phyloP scores from a whole-genome alignment of 2,113 vertebrate genomes.

The Tupaia chinensis region DNA sequence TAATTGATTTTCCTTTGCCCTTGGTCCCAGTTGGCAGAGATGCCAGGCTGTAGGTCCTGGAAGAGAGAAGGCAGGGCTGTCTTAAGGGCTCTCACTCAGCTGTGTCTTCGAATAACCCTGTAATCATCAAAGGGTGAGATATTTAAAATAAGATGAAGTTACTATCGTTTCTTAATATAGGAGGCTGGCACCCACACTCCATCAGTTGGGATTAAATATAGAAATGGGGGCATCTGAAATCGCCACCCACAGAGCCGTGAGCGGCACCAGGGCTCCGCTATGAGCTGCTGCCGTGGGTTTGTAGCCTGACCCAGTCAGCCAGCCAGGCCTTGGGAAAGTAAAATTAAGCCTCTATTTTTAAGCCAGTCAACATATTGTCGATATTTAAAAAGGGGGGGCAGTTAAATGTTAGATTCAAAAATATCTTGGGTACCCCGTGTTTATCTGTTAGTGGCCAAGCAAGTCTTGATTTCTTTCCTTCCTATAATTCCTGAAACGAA shows the following conservation, averaged over 20 bases:
- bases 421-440: slow-evolving; percentile 20
- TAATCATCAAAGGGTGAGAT: background rate
- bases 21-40: background rate
- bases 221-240: slow-evolving; percentile 65
- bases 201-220: slow-evolving; percentile 72
- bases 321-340: background rate
- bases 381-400: slow-evolving; percentile 31
- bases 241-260: background rate
- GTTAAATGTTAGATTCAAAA: slow-evolving; percentile 66
- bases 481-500: background rate
- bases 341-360: slow-evolving; percentile 70
- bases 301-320: background rate
- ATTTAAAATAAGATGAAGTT: slow-evolving; percentile 53
- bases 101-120: slow-evolving; percentile 13
- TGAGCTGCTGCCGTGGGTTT: background rate
- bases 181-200: slow-evolving; percentile 57
- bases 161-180: slow-evolving; percentile 71
- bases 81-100: background rate
- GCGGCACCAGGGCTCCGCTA: background rate
- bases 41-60: background rate
- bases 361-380: slow-evolving; percentile 38
- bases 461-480: background rate
- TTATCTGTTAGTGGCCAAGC: background rate
- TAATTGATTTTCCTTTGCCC: background rate
- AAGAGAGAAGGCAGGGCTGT: background rate